Evolutionary conservation across 2,797 vertebrate genomes (phyloP), one percentile per base, ranked within the genome.

Genomic region (Sternotherus odoratus): DNA sequence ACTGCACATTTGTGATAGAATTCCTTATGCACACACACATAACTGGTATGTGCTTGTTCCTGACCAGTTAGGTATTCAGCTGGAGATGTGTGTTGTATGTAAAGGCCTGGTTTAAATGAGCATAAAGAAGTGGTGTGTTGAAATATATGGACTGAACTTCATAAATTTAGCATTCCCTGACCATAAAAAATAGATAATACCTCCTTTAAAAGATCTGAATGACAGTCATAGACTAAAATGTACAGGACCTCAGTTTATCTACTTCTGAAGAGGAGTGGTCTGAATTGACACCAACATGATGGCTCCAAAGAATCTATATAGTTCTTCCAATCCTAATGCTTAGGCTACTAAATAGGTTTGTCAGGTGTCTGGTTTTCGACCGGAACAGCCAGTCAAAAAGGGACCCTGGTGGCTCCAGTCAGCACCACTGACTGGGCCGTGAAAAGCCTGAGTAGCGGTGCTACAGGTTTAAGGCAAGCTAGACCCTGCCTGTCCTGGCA

Each of bases 21-120:
- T 88, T 94, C 54, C 13, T 28, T 82, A 46, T 53, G 72, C 79
- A 21, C 86, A 54, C 89, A 80, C 89, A 92, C 1, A 8, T 83
- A 54, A 86, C 23, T 39, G 89, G 33, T 86, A 87, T 89, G 75
- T 91, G n/a, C 46, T 66, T 56, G 89, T 46, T 87, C 88, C 83
- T 93, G 96, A 94, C 83, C 94, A 91, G 75, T 33, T 88, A 77
- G 26, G 21, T 1, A 2, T 83, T 93, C 93, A 75, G 72, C 77
- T 94, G 95, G 49, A 88, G 88, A 86, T 88, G 90, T 91, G 84
- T 86, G 95, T 94, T 86, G 96, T 94, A 94, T 88, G 91, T 80
- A 92, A 82, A 94, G 83, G 57, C 83, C 85, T 79, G 77, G 12
- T 95, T 94, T 96, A 87, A 94, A 94, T 94, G 95, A 78, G 15